Base-by-base conservation (phyloP, 2,797 vertebrate genomes). In the Picus viridis region DNA sequence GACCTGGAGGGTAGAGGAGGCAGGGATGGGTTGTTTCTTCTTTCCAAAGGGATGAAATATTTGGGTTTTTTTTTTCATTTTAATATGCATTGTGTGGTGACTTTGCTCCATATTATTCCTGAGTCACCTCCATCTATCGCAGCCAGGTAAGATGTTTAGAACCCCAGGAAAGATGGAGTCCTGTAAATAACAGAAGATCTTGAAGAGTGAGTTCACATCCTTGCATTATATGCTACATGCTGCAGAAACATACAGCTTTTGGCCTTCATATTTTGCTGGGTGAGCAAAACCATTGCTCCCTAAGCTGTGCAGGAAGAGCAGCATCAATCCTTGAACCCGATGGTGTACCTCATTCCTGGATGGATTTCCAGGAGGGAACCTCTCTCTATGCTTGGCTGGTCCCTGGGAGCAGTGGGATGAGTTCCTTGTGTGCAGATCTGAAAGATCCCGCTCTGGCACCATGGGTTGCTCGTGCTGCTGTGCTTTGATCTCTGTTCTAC, bases 221-320 rank as follows among this genome's bases (percentile, higher is more conserved):
- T 74, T 59, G 30, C 27, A 57, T 39, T 20, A 13, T 0, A 1
- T 64, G 30, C 67, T 2, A 0, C 43, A 7, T 0, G 0, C 57
- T 70, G 86, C 45, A 61, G 61, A 39, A 24, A 61, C 2, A 1
- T 8, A 10, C 67, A 62, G 83, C 43, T 75, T 53, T 32, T 30
- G 68, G 39, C 43, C 81, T 6, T 0, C 1, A 7, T 43, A 32
- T 45, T 85, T 69, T 58, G 47, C 43, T 62, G 26, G 49, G 49
- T 68, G 41, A 71, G 59, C 79, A 85, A 39, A 69, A 69, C 41
- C 51, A 77, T 77, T 88, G 27, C 34, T 84, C 45, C 54, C 27
- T 56, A 56, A 56, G 29, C 54, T 30, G 15, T 19, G 41, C 63
- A 68, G 83, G 47, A 75, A 84, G 9, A 73, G 22, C 18, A 39